A percentile compares a stretch with the other conserved stretches of the same genome.
Conservation (phyloP, 2,888 invertebrate species). For the Drosophila nr. medialis region DNA sequence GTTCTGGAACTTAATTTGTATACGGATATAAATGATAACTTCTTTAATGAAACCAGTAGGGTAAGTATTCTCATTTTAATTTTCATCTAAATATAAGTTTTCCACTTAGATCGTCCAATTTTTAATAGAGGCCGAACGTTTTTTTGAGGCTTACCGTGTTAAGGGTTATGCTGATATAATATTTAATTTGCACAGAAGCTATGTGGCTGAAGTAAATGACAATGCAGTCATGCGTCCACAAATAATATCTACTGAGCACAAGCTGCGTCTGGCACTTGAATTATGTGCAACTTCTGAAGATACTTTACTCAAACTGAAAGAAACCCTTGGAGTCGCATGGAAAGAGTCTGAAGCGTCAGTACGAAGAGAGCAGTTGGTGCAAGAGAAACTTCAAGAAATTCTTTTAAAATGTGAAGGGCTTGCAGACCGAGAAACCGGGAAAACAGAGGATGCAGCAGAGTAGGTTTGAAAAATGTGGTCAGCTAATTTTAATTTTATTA, state of each 20-base stretch:
- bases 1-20: constrained; percentile 75
- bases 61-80: constrained; percentile 39
- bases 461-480: constrained; percentile 36
- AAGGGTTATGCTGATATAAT: constrained; percentile 74
- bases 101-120: constrained; percentile 62
- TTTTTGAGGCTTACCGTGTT: constrained; percentile 74
- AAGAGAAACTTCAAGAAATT: constrained; percentile 77
- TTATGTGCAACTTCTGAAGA: constrained; percentile 75
- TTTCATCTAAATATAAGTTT: background rate
- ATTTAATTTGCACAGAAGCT: constrained; percentile 68
- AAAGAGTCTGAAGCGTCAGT: constrained; percentile 78
- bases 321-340: constrained; percentile 77
- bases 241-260: constrained; percentile 72
- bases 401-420: constrained; percentile 73
- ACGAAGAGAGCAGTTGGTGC: constrained; percentile 77
- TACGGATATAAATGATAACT: constrained; percentile 75
- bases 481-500: background rate
- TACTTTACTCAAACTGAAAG: constrained; percentile 72
- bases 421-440: constrained; percentile 56
- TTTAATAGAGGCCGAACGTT: constrained; percentile 69
- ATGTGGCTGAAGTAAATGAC: constrained; percentile 69
- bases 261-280: constrained; percentile 75
- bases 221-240: constrained; percentile 72
- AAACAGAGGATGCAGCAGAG: constrained; percentile 77
- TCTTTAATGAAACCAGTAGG: constrained; percentile 65